phyloP scores from a whole-genome alignment of 2,797 vertebrate genomes.

The Ciconia nigra region DNA sequence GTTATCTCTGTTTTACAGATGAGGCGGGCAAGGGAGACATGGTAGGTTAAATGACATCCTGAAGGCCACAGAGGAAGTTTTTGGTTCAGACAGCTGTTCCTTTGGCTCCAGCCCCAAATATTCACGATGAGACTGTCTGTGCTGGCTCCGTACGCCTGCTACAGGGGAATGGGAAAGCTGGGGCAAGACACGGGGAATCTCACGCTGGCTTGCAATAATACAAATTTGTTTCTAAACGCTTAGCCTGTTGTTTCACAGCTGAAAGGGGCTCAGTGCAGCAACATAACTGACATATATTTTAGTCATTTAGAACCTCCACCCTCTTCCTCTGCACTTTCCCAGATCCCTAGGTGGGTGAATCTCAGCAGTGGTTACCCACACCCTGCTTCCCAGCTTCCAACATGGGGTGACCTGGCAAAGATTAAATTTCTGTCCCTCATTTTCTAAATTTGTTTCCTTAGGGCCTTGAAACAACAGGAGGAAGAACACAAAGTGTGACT shows the following conservation, averaged over 20 bases:
- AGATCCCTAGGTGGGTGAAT: not conserved
- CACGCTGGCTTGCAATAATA: not conserved
- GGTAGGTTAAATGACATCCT: not conserved
- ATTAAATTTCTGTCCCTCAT: not conserved
- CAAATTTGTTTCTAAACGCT: not conserved
- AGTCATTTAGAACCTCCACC: not conserved
- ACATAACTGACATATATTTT: not conserved
- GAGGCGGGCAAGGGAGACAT: not conserved
- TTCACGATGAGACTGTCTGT: accelerated
- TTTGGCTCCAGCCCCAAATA: not conserved
- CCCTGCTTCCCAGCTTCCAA: not conserved
- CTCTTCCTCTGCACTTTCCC: not conserved
- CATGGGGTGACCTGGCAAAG: not conserved
- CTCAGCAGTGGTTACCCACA: not conserved
- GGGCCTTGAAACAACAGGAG: not conserved
- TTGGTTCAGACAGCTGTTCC: not conserved
- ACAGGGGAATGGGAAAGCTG: not conserved
- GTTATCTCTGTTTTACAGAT: not conserved
- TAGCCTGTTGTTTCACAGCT: not conserved
- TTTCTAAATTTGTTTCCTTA: not conserved
- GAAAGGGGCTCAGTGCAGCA: not conserved
- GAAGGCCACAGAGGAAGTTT: not conserved
- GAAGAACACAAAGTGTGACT: not conserved
- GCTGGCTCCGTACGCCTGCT: accelerated
- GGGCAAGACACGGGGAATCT: not conserved